Base-by-base conservation (phyloP, 2,113 vertebrate genomes). In the Dissostichus mawsoni region DNA sequence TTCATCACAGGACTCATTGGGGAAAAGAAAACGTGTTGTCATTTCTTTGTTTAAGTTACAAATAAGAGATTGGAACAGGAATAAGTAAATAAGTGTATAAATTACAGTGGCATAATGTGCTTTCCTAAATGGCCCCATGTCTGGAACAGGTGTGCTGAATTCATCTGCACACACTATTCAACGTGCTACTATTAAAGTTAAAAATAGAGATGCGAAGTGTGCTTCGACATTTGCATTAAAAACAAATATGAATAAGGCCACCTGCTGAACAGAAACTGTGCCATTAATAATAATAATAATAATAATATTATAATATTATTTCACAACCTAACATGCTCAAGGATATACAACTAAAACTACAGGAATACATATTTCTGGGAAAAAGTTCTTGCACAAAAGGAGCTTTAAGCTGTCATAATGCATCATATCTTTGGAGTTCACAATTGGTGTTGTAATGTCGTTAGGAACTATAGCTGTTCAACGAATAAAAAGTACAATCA, bases 241-340 rank as follows among this genome's bases (percentile, higher is more conserved):
- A 74, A 69, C 63, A 44, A 47, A 59, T 17, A 6, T 36, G 55
- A 53, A 55, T 10, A 33, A 66, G 45, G 45, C 72, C 57, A 44
- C 18, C 51, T 69, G 57, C 78, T 62, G 64, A 36, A 55, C 17
- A 23, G 33, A 73, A 41, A 23, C 45, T 14, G 51, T 50, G 44
- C 12, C 29, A n/a, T 41, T 11, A 16, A 44, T 1, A 36, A 48
- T 48, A 47, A 41, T 29, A 25, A 25, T 25, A n/a, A n/a, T n/a
- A n/a, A 25, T 25, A 2, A 25, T 25, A 25, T 25, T 25, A 29
- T 29, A 6, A 50, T 58, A 18, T 64, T 63, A 41, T 8, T 8
- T 41, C 36, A 50, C 25, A 59, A 71, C 6, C 12, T 20, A 17
- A 16, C 62, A 41, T 36, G 17, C n/a, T 53, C 52, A 57, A 13